Percentiles rank a stretch among this genome's conserved stretches.
These are phyloP conservation scores for Nymphalis io DNA, from an alignment of 1,140 invertebrate species.

Conservation along the genomic window DNA sequence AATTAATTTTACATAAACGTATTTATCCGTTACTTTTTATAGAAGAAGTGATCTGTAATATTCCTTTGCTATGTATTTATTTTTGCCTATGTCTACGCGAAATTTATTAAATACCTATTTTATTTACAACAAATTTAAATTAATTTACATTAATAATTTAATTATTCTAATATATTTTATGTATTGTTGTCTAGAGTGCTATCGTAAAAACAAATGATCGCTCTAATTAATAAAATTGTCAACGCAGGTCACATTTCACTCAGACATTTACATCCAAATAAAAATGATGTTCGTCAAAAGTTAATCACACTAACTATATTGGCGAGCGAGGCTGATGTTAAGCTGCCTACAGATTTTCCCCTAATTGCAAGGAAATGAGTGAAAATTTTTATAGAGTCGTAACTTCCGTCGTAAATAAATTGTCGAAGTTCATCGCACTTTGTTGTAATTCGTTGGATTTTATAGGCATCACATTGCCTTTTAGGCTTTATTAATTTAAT, in stretches of 20 bases:
- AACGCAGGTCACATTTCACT: slow-evolving; percentile 9
- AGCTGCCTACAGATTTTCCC: slow-evolving; percentile 40
- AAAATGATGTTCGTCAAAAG: slow-evolving; percentile 1
- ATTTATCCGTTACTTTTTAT: no score
- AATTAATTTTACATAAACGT: no score
- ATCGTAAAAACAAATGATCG: neutral
- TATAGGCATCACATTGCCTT: slow-evolving; percentile 40
- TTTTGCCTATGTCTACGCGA: no score
- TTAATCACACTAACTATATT: slow-evolving; percentile 28
- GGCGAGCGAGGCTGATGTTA: slow-evolving; percentile 20
- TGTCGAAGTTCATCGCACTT: slow-evolving; percentile 43
- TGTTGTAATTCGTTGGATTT: slow-evolving; percentile 40
- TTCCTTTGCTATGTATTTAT: no score
- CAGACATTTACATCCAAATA: slow-evolving; percentile 5
- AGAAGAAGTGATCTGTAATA: no score
- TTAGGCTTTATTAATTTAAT: slow-evolving; percentile 38
- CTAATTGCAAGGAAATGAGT: slow-evolving; percentile 49
- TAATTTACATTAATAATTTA: no score
- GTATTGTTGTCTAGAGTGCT: no score
- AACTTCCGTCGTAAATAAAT: slow-evolving; percentile 50
- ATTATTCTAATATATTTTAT: no score
- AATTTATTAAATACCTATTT: no score
- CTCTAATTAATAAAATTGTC: neutral
- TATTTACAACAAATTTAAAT: no score
- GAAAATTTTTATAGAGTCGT: slow-evolving; percentile 48